Evolutionary conservation across 2,888 invertebrate genomes (phyloP).

Genomic region (Ophion obscuratus): DNA sequence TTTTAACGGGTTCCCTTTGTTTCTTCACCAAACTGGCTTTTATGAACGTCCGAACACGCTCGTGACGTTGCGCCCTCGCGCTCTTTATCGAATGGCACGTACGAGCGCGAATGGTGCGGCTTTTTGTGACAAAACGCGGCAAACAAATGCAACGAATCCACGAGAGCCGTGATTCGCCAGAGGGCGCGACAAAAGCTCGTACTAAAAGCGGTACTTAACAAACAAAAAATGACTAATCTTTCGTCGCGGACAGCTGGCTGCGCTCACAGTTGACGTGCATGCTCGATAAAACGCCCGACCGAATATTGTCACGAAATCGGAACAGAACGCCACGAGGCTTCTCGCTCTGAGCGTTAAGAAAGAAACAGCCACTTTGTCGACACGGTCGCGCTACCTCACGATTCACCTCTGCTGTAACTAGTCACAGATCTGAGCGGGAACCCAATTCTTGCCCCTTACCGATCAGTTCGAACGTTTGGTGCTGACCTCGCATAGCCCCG

Average conservation of each 20-base stretch:
- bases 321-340: constrained; percentile 24
- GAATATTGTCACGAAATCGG: constrained; percentile 27
- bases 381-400: constrained; percentile 36
- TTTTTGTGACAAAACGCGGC: constrained; percentile 31
- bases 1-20: constrained; percentile 30
- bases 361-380: constrained; percentile 18
- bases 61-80: constrained; percentile 1
- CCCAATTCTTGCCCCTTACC: constrained; percentile 31
- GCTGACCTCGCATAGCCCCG: constrained; percentile 34
- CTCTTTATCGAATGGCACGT: constrained; percentile 26
- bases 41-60: not conserved
- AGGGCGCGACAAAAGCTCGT: not conserved
- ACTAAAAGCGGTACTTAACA: not conserved
- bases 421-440: constrained; percentile 21
- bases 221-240: constrained; percentile 8
- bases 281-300: constrained; percentile 22
- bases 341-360: constrained; percentile 22
- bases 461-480: constrained; percentile 35
- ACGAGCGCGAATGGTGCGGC: constrained; percentile 1
- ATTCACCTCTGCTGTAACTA: constrained; percentile 40
- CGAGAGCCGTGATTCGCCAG: not conserved
- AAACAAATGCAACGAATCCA: not conserved
- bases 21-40: constrained; percentile 19
- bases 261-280: not conserved
- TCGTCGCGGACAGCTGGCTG: not conserved